Conservation (phyloP, 2,888 invertebrate genomes). For the Ischnus inquisitorius region DNA sequence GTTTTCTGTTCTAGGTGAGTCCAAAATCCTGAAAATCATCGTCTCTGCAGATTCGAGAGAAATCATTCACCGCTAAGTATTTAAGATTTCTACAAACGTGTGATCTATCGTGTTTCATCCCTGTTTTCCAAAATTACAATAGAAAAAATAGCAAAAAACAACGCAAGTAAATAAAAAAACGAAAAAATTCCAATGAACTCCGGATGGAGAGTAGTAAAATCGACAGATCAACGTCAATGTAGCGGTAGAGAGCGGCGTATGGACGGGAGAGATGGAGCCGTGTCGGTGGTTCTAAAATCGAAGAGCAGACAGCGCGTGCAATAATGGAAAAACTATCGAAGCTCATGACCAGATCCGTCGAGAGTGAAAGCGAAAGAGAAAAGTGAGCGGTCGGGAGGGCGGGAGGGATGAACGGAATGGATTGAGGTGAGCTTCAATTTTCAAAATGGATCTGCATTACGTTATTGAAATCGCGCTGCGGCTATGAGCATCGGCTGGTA, state of each 20-base stretch:
- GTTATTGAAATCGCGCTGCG: constrained; percentile 63
- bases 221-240: constrained; percentile 3
- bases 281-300: constrained; percentile 54
- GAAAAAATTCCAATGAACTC: neutral
- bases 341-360: constrained; percentile 18
- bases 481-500: constrained; percentile 22
- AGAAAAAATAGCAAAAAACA: too few species aligned
- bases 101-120: too few species aligned
- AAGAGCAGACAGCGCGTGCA: constrained; percentile 42
- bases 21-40: too few species aligned
- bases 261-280: neutral
- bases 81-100: too few species aligned
- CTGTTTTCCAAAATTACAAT: too few species aligned
- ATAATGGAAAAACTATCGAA: constrained; percentile 58
- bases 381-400: neutral
- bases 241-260: constrained; percentile 15
- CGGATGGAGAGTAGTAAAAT: constrained; percentile 25
- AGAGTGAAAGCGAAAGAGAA: constrained; percentile 20
- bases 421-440: constrained; percentile 61
- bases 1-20: too few species aligned
- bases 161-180: neutral
- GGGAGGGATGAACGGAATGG: constrained; percentile 2
- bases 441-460: constrained; percentile 66
- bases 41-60: too few species aligned
- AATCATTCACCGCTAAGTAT: too few species aligned